These are phyloP conservation scores for Physeter macrocephalus DNA, from an alignment of 2,113 vertebrate genomes.

Conservation along the genomic window DNA sequence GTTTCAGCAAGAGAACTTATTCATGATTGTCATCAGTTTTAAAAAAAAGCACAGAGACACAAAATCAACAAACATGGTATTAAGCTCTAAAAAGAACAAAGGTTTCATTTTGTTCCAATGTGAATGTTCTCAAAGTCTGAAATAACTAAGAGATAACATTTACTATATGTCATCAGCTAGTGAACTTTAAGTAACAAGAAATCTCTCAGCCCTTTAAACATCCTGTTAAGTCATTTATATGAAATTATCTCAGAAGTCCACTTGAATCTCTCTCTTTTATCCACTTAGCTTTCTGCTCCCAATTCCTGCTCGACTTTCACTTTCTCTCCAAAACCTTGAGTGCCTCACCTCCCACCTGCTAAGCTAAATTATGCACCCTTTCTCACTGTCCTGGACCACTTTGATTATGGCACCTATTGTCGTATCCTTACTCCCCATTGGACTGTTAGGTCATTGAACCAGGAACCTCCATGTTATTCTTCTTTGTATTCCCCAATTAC, in stretches of 20 bases:
- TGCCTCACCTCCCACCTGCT: background rate
- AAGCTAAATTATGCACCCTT: background rate
- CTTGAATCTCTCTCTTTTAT: background rate
- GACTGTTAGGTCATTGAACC: background rate
- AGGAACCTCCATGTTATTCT: background rate
- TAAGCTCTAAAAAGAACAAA: conserved; percentile 49
- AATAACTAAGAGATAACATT: conserved; percentile 16
- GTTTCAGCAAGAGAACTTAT: background rate
- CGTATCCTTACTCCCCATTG: background rate
- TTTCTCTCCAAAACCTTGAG: background rate
- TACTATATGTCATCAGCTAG: background rate
- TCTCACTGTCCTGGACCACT: background rate
- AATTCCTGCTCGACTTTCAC: background rate
- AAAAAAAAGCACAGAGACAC: background rate
- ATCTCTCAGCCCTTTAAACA: background rate
- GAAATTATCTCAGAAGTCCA: conserved; percentile 15
- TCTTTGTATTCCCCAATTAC: background rate
- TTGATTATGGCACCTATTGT: background rate
- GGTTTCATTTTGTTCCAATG: conserved; percentile 20
- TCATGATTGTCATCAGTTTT: conserved; percentile 51
- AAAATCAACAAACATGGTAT: conserved; percentile 37
- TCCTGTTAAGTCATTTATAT: background rate
- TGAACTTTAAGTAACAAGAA: conserved; percentile 27
- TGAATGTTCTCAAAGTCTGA: conserved; percentile 2
- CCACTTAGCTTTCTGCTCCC: background rate